Base-by-base conservation (phyloP, 2,113 vertebrate genomes). In the Picathartes gymnocephalus region DNA sequence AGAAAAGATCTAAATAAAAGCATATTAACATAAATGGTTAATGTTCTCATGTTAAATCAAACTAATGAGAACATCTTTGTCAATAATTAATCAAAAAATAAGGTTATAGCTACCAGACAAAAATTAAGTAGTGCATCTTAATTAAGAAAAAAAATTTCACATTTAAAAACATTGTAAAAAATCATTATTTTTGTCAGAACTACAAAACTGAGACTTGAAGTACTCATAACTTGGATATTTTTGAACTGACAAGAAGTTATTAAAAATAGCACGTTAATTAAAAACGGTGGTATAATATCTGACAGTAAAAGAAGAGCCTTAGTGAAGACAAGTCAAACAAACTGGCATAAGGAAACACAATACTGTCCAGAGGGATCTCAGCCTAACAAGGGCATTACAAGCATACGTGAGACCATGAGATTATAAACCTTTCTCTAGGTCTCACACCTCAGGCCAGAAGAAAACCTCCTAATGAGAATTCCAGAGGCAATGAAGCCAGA, bases 401-500 rank as follows among this genome's bases (percentile, higher is more conserved):
- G 85, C 47, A 82, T 31, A 74, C 23, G 39, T 4, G 27, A 94
- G 35, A 74, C 51, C 76, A 79, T 24, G 61, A 84, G 70, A 87
- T 87, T 70, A 62, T 79, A 79, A 79, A 60, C 51, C 44, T 91
- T 71, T 78, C 71, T 64, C 81, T 95, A 54, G 62, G 58, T 93
- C 77, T 95, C 87, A 89, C 81, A 81, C 25, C 78, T 89, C 87
- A 73, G 62, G 81, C 39, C 87, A 92, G 92, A 91, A 92, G 77
- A 94, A 89, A 94, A 79, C 21, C 51, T 69, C 72, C 58, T 84
- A 89, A 95, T 11, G 5, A 91, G 77, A 93, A 95, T 60, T 89
- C 87, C 69, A 93, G 58, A 80, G 62, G 54, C 77, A 94, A 51
- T 35, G 71, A 92, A 88, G 48, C 48, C 62, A 80, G 71, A 89